Evolutionary conservation across 1,140 invertebrate genomes (phyloP).

Genomic region (Pseudomyrmex sp.): DNA sequence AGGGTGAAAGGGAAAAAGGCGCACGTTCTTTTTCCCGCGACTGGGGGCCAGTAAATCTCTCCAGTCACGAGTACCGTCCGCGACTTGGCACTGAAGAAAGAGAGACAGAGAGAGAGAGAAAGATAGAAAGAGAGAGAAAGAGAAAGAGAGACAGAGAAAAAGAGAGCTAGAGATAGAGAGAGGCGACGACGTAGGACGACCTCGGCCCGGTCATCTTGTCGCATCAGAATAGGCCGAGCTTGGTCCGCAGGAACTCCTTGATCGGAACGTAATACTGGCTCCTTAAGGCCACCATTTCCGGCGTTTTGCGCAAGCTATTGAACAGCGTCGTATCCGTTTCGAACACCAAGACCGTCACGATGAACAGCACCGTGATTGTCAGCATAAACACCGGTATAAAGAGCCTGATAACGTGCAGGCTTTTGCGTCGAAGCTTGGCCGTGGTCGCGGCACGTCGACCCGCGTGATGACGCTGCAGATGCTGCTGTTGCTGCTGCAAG

Average conservation of each 20-base stretch:
- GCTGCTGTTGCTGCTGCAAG: constrained; percentile 73
- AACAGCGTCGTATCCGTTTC: constrained; percentile 91
- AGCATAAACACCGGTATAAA: constrained; percentile 91
- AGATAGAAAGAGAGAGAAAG: constrained; percentile 7
- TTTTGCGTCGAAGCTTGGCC: constrained; percentile 79
- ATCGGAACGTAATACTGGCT: constrained; percentile 93
- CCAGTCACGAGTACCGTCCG: constrained; percentile 57
- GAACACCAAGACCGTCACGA: constrained; percentile 89
- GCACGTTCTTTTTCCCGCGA: constrained; percentile 30
- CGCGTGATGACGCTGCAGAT: constrained; percentile 64
- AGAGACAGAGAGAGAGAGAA: constrained; percentile 33
- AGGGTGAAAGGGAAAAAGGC: neutral
- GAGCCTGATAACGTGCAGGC: constrained; percentile 88
- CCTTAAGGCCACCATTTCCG: constrained; percentile 91
- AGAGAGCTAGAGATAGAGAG: constrained; percentile 35
- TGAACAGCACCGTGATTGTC: constrained; percentile 88
- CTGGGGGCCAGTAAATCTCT: constrained; percentile 27
- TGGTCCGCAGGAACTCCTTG: constrained; percentile 90
- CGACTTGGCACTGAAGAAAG: constrained; percentile 72
- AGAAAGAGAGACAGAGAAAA: constrained; percentile 43
- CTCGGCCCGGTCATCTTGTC: constrained; percentile 71
- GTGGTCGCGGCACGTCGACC: constrained; percentile 17
- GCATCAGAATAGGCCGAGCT: constrained; percentile 84
- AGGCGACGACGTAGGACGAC: constrained; percentile 65
- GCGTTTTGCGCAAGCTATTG: constrained; percentile 89